Evolutionary conservation across 2,113 vertebrate genomes (phyloP).

Genomic region (Rhombomys opimus): DNA sequence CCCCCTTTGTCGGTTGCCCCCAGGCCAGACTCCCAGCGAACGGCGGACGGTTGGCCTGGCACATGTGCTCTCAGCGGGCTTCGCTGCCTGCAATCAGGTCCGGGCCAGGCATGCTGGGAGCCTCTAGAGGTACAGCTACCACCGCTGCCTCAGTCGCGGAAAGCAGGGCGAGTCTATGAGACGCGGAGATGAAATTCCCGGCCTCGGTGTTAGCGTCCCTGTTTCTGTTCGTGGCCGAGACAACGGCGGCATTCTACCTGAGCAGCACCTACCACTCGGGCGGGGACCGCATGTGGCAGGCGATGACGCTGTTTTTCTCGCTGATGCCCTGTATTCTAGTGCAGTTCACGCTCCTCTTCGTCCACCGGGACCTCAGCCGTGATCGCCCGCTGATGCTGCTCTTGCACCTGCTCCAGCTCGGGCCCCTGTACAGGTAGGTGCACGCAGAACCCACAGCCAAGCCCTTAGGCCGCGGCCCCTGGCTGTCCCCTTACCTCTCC

Average conservation of each 20-base stretch:
- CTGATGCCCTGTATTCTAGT: slow-evolving; percentile 94
- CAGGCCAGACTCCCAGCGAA: slow-evolving; percentile 7
- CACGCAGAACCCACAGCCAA: slow-evolving; percentile 71
- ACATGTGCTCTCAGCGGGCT: slow-evolving; percentile 57
- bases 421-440: slow-evolving; percentile 98
- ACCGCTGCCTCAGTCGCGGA: neutral
- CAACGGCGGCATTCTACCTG: slow-evolving; percentile 92
- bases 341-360: slow-evolving; percentile 96
- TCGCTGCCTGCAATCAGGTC: neutral
- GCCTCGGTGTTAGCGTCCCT: slow-evolving; percentile 94
- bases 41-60: slow-evolving; percentile 25
- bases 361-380: slow-evolving; percentile 96
- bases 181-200: slow-evolving; percentile 93
- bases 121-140: slow-evolving; percentile 59
- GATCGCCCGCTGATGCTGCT: slow-evolving; percentile 96
- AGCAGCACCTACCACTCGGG: slow-evolving; percentile 93
- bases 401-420: slow-evolving; percentile 96
- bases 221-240: slow-evolving; percentile 95
- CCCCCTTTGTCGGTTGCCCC: neutral
- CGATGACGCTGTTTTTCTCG: slow-evolving; percentile 95
- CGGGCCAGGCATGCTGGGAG: slow-evolving; percentile 30
- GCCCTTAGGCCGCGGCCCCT: neutral
- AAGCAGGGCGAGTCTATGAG: slow-evolving; percentile 75
- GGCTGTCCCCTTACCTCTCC: rapidly evolving
- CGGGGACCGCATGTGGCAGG: slow-evolving; percentile 96